These are phyloP conservation scores for Grammomys surdaster DNA, from an alignment of 2,113 vertebrate species.

Conservation along the genomic window DNA sequence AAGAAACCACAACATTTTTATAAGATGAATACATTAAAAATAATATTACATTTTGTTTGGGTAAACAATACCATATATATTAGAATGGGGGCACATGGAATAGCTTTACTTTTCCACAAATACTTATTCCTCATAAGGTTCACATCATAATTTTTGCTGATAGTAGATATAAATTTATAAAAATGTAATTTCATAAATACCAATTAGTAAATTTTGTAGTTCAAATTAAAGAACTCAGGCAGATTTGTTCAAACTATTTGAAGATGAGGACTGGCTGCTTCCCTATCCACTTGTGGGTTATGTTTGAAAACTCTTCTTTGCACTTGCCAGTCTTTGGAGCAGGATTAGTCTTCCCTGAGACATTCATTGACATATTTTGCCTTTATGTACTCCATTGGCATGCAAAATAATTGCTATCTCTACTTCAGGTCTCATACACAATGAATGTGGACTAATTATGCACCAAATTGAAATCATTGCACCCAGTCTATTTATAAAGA, in stretches of 20 bases:
- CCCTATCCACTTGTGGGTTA: background rate
- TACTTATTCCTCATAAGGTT: conserved; percentile 25
- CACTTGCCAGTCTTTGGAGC: background rate
- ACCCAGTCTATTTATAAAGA: conserved; percentile 69
- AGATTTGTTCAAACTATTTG: conserved; percentile 18
- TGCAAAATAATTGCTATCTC: background rate
- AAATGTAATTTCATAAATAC: conserved; percentile 33
- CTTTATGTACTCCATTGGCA: background rate
- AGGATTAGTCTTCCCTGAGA: background rate
- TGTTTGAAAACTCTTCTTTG: conserved; percentile 43
- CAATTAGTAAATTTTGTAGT: conserved; percentile 12
- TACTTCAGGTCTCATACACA: background rate
- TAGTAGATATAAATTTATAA: background rate
- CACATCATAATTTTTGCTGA: conserved; percentile 8
- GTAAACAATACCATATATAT: conserved; percentile 56
- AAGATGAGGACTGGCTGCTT: background rate
- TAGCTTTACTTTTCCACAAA: background rate
- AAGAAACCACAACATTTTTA: conserved; percentile 73
- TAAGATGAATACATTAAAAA: conserved; percentile 64
- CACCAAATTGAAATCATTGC: conserved; percentile 44
- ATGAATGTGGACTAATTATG: conserved; percentile 43
- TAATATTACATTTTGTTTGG: conserved; percentile 65
- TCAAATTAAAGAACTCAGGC: conserved; percentile 50
- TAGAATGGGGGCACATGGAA: conserved; percentile 12
- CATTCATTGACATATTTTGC: background rate